Percentiles rank a stretch among this genome's conserved stretches.
phyloP scores from a whole-genome alignment of 1,140 invertebrate species.

The Octopus bimaculoides region DNA sequence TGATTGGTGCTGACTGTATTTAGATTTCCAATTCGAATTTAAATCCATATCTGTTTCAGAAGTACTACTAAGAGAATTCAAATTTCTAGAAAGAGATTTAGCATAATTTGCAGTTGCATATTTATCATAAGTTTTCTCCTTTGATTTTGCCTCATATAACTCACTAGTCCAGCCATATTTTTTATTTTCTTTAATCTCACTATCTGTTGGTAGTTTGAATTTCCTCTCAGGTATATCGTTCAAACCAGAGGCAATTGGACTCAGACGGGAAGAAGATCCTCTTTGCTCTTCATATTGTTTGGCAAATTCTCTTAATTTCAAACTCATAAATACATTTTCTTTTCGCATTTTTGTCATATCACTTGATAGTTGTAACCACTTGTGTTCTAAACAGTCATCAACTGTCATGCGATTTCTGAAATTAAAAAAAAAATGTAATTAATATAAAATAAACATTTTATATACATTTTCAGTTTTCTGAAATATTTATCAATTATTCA shows the following conservation, averaged over 20 bases:
- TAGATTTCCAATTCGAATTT: no score
- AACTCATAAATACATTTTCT: slow-evolving; percentile 63
- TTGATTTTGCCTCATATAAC: no score
- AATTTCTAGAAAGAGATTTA: no score
- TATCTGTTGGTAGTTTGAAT: neutral
- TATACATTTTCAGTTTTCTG: slow-evolving; percentile 8
- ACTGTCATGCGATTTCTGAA: slow-evolving; percentile 85
- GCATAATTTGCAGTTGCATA: no score
- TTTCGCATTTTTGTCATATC: slow-evolving; percentile 91
- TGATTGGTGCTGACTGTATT: no score
- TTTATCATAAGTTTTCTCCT: no score
- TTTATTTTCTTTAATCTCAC: neutral
- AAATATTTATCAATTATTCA: slow-evolving; percentile 10
- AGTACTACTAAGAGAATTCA: no score
- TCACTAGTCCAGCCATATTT: no score
- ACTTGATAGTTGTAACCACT: slow-evolving; percentile 88
- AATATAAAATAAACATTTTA: slow-evolving; percentile 13
- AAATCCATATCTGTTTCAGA: no score
- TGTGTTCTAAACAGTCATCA: slow-evolving; percentile 92
- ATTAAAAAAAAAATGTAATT: slow-evolving; percentile 39
- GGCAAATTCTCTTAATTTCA: slow-evolving; percentile 47
- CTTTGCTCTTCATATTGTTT: slow-evolving; percentile 25
- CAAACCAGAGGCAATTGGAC: neutral
- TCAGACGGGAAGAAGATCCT: neutral
- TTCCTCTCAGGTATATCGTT: neutral